These are phyloP conservation scores for Cydia pomonella DNA, from an alignment of 1,140 invertebrate genomes.

Conservation along the genomic window DNA sequence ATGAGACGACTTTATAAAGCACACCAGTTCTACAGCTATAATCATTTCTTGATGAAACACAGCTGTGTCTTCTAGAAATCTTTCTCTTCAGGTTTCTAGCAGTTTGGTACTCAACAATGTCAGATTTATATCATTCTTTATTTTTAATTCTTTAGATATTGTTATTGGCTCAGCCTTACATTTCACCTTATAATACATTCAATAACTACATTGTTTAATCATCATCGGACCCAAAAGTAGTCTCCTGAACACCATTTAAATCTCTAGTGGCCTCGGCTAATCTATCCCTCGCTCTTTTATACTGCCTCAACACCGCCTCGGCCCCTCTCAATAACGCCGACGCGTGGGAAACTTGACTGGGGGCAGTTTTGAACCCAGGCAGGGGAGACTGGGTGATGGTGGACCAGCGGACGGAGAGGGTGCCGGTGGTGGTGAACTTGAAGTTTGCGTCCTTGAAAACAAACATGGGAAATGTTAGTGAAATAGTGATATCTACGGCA, in stretches of 20 bases:
- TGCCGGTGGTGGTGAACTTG: constrained; percentile 50
- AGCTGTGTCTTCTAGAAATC: too few species aligned
- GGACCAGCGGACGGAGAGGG: constrained; percentile 49
- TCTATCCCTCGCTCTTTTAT: constrained; percentile 53
- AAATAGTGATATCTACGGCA: too few species aligned
- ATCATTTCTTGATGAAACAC: too few species aligned
- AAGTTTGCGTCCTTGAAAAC: constrained; percentile 55
- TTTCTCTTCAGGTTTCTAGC: too few species aligned
- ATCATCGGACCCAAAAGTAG: constrained; percentile 26
- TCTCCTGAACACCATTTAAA: constrained; percentile 27
- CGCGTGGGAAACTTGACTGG: constrained; percentile 36
- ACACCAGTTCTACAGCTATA: too few species aligned
- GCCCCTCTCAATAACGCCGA: constrained; percentile 54
- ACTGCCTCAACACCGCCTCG: constrained; percentile 57
- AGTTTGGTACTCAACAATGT: too few species aligned
- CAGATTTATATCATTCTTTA: too few species aligned
- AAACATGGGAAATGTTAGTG: neutral
- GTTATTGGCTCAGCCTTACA: too few species aligned
- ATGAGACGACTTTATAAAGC: too few species aligned
- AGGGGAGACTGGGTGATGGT: constrained; percentile 43
- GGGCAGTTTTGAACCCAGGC: neutral
- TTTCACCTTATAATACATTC: too few species aligned
- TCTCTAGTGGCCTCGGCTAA: constrained; percentile 56
- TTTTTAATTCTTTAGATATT: too few species aligned
- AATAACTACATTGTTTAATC: neutral